These are phyloP conservation scores for Epinotia brunnichana DNA, from an alignment of 2,888 invertebrate genomes.

Conservation along the genomic window DNA sequence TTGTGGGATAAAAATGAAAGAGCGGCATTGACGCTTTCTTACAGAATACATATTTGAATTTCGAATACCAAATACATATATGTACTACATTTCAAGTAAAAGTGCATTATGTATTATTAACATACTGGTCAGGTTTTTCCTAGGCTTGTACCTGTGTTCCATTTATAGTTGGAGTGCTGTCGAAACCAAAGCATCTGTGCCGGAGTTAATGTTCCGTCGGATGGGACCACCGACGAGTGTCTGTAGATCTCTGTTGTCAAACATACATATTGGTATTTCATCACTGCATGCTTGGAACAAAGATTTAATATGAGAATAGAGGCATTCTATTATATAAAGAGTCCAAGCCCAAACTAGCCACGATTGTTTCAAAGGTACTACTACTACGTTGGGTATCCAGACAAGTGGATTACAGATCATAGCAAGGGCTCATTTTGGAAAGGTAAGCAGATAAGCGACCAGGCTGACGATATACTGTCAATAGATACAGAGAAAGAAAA, in stretches of 20 bases:
- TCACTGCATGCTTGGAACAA: not conserved
- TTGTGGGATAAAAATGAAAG: not conserved
- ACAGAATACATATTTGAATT: not conserved
- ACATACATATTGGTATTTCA: not conserved
- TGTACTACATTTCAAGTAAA: not conserved
- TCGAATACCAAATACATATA: not conserved
- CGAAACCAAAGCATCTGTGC: constrained; percentile 18
- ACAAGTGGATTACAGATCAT: too few relatives aligned
- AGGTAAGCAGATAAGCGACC: not conserved
- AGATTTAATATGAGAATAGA: not conserved
- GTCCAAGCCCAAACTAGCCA: not conserved
- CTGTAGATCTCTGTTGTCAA: constrained; percentile 20
- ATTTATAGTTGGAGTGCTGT: constrained; percentile 25
- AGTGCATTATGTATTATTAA: not conserved
- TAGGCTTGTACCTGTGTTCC: constrained; percentile 18
- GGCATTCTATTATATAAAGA: not conserved
- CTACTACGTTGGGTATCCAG: too few relatives aligned
- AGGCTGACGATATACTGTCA: not conserved
- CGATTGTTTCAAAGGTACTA: not conserved
- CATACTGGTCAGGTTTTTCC: constrained; percentile 11
- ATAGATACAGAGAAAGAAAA: too few relatives aligned
- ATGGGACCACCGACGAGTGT: constrained; percentile 29
- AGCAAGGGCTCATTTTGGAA: too few relatives aligned
- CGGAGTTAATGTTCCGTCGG: constrained; percentile 27
- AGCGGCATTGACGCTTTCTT: not conserved